Conservation (phyloP, 2,113 vertebrate genomes). For the Forbesichthys agassizii region DNA sequence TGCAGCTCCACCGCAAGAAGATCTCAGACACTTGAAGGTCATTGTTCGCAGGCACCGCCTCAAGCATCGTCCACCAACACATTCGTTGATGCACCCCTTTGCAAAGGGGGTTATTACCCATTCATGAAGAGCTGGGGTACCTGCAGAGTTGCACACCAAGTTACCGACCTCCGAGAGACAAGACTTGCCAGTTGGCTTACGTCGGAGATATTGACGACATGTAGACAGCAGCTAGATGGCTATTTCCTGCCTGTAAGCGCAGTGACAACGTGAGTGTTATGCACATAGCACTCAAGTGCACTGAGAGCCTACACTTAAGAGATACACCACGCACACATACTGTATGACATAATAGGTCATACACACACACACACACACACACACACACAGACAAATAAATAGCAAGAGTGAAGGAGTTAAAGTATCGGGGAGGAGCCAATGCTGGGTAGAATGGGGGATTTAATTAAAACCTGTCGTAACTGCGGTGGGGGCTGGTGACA, state of each 20-base stretch:
- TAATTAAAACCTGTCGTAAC: conserved; percentile 74
- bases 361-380: conserved; percentile 25
- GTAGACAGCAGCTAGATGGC: neutral
- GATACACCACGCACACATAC: neutral
- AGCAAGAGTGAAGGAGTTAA: conserved; percentile 8
- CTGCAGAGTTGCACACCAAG: conserved; percentile 17
- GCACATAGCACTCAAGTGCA: conserved; percentile 30
- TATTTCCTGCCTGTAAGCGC: conserved; percentile 35
- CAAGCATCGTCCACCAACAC: conserved; percentile 24
- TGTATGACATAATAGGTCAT: neutral
- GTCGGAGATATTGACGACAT: too few species aligned
- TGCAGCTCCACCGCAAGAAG: conserved; percentile 44
- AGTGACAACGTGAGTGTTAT: conserved; percentile 49
- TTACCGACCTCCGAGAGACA: conserved; percentile 34
- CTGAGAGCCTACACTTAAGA: conserved; percentile 33
- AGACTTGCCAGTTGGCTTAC: conserved; percentile 20
- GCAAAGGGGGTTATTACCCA: conserved; percentile 24
- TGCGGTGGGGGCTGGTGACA: conserved; percentile 61
- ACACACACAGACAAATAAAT: conserved; percentile 22
- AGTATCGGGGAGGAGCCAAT: conserved; percentile 53
- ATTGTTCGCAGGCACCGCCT: conserved; percentile 44
- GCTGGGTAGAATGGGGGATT: conserved; percentile 58
- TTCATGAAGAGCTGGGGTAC: conserved; percentile 25
- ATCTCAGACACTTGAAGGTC: conserved; percentile 52
- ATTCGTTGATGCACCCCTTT: conserved; percentile 2